Base-by-base conservation (phyloP, 2,797 vertebrate species). In the Pachyuromys duprasi region DNA sequence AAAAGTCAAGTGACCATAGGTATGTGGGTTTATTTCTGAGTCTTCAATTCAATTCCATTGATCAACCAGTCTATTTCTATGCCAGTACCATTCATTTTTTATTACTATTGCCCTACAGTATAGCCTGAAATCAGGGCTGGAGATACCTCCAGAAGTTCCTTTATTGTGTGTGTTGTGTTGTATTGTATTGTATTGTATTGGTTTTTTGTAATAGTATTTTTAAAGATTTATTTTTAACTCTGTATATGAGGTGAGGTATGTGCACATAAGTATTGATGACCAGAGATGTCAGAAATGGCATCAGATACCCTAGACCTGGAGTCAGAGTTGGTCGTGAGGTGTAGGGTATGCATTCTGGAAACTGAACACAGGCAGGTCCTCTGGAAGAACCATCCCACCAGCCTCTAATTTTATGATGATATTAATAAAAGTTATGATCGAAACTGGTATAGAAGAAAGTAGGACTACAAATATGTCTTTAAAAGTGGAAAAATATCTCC, bases 151-250 rank as follows among this genome's bases (percentile, higher is more conserved):
- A 49, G 9, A 49, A 49, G n/a, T n/a, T n/a, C n/a, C n/a, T n/a
- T n/a, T n/a, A n/a, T n/a, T n/a, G n/a, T n/a, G n/a, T n/a, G n/a
- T n/a, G n/a, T n/a, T n/a, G n/a, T n/a, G n/a, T n/a, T n/a, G n/a
- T n/a, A n/a, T n/a, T n/a, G n/a, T n/a, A n/a, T n/a, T n/a, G n/a
- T n/a, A n/a, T n/a, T n/a, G n/a, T n/a, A n/a, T n/a, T n/a, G n/a
- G n/a, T n/a, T n/a, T 89, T 83, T 84, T 90, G 0, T 84, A 87
- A n/a, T 76, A 53, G 20, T 88, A 0, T 33, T 75, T 69, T n/a
- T 83, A 88, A 74, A 94, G 57, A 65, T 86, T 69, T 69, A 86
- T n/a, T 69, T n/a, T 69, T 67, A 49, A n/a, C 45, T 86, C 26
- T 86, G 20, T 17, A 8, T 69, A 45, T 53, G 45, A 13, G 13